These are phyloP conservation scores for Rhaphigaster nebulosa DNA, from an alignment of 2,888 invertebrate species.

Conservation along the genomic window DNA sequence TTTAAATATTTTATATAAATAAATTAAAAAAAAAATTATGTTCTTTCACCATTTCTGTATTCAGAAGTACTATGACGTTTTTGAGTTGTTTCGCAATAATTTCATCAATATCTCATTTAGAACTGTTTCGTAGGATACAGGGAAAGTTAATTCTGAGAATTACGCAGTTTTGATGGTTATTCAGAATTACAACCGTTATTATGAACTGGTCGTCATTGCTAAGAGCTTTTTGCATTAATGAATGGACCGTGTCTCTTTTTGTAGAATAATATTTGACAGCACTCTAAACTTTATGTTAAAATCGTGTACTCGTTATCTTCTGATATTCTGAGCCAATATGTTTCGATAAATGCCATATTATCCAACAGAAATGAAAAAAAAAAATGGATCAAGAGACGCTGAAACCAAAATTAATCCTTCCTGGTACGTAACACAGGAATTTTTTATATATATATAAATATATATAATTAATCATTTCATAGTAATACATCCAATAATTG, in stretches of 20 bases:
- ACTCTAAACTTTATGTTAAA: conserved; percentile 25
- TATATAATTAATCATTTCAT: too few species aligned
- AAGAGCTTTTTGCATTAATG: conserved; percentile 21
- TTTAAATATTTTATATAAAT: background rate
- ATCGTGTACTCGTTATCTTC: conserved; percentile 24
- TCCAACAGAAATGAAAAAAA: background rate
- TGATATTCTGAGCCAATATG: conserved; percentile 27
- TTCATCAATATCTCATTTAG: background rate
- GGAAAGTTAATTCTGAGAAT: conserved; percentile 6
- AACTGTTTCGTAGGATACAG: background rate
- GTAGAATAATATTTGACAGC: conserved; percentile 36
- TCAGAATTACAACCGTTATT: background rate
- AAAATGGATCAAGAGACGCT: background rate
- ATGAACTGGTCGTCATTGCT: background rate
- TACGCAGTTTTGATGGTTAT: background rate
- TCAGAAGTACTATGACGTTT: background rate
- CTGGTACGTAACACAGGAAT: too few species aligned
- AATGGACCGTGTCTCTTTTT: conserved; percentile 8
- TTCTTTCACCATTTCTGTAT: background rate
- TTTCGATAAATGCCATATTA: conserved; percentile 27
- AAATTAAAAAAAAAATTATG: too few species aligned
- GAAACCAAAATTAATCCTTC: background rate
- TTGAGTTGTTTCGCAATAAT: background rate
- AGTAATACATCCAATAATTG: too few species aligned
- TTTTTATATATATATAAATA: too few species aligned